Conservation (phyloP, 2,888 invertebrate genomes). For the Esperia sulphurella region DNA sequence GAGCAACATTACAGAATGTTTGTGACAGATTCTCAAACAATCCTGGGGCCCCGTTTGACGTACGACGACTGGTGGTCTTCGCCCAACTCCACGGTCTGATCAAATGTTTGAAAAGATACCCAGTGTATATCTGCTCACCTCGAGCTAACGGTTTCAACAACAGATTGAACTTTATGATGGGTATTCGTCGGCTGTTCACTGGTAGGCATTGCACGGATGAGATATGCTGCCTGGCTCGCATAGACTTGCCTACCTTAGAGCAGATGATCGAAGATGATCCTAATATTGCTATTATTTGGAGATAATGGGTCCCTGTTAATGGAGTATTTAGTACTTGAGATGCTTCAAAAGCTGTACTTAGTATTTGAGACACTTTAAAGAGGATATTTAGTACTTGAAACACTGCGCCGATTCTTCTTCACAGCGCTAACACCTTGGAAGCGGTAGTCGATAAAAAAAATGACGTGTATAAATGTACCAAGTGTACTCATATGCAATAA, state of each 20-base stretch:
- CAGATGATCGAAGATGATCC: conserved; percentile 91
- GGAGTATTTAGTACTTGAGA: not conserved
- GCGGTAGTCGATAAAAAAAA: too few relatives aligned
- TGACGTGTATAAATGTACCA: too few relatives aligned
- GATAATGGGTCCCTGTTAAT: conserved; percentile 58
- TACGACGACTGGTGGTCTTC: conserved; percentile 77
- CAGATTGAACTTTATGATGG: conserved; percentile 43
- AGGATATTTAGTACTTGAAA: too few relatives aligned
- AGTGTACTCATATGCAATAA: too few relatives aligned
- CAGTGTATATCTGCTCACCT: conserved; percentile 48
- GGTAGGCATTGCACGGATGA: conserved; percentile 92
- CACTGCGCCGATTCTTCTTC: too few relatives aligned
- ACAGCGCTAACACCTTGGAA: too few relatives aligned
- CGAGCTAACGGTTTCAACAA: conserved; percentile 45
- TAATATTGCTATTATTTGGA: conserved; percentile 89
- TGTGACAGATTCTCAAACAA: conserved; percentile 50
- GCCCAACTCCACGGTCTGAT: conserved; percentile 80
- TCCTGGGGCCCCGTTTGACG: conserved; percentile 43
- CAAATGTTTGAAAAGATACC: conserved; percentile 76
- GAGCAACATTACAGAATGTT: conserved; percentile 59
- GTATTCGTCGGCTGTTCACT: conserved; percentile 84
- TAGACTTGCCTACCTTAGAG: conserved; percentile 87
- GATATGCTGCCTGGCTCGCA: conserved; percentile 91
- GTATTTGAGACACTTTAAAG: too few relatives aligned
- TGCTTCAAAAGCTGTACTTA: not conserved